phyloP scores from a whole-genome alignment of 2,888 invertebrate genomes.

The Cephus nigrinus region DNA sequence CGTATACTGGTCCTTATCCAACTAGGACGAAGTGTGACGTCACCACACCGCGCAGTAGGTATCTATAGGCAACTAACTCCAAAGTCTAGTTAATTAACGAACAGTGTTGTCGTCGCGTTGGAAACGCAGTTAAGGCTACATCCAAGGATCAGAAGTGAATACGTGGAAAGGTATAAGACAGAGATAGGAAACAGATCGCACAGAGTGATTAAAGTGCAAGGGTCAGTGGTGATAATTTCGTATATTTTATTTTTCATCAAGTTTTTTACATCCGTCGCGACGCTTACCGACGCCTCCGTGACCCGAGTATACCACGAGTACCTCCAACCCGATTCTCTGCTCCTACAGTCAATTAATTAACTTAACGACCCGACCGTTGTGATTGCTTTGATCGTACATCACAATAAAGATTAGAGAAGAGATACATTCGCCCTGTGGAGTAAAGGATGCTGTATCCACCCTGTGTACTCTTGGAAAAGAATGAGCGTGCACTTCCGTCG shows the following conservation, averaged over 20 bases:
- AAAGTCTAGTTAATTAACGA: conserved; percentile 39
- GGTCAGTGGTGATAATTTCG: not conserved
- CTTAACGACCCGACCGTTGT: conserved; percentile 46
- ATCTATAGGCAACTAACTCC: conserved; percentile 22
- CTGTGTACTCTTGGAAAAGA: not conserved
- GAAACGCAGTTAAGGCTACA: not conserved
- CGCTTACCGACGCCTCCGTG: not conserved
- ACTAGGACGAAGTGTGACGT: conserved; percentile 2
- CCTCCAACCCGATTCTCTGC: not conserved
- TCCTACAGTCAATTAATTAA: conserved; percentile 51
- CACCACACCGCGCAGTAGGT: not conserved
- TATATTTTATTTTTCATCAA: not conserved
- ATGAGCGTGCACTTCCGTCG: not conserved
- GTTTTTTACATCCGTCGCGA: not conserved
- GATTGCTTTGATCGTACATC: conserved; percentile 36
- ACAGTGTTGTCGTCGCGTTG: conserved; percentile 20
- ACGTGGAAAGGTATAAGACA: not conserved
- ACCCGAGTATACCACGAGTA: conserved; percentile 14
- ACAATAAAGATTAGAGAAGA: conserved; percentile 22
- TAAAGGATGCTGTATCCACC: not conserved
- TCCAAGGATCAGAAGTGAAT: not conserved
- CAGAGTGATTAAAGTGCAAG: not conserved
- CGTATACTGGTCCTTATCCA: not conserved
- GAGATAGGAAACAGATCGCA: not conserved
- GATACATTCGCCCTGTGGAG: not conserved